Evolutionary conservation across 2,797 vertebrate genomes (phyloP), one percentile per base, ranked within the genome.

Genomic region (Pelodytes ibericus): DNA sequence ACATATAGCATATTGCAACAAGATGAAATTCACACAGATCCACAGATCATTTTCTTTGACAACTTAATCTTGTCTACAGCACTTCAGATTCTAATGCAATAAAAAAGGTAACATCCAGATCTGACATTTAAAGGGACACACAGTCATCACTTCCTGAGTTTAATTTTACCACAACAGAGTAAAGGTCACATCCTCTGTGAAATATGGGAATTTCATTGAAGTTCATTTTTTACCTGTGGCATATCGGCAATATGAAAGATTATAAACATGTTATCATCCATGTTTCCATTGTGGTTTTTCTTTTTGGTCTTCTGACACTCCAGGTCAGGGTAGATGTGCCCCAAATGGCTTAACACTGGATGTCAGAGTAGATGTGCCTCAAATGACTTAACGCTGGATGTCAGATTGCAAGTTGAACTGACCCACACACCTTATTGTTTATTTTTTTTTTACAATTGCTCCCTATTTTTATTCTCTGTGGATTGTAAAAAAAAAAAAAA

Each of bases 121-220:
- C 68, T 79, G 77, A 79, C 77, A 79, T 79, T 79, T 79, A 79
- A 79, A 79, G 77, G 77, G 77, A 79, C 77, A 79, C 77, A 73
- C 74, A 79, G 77, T 79, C 77, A 79, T 79, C 77, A 79, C 71
- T 73, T 74, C 73, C 71, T 71, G 68, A 63, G 71, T 79, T 79
- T 74, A 79, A 79, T 73, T 79, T 67, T 58, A 69, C 71, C 64
- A 79, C 77, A 79, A 73, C 77, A 79, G 68, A 73, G 71, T 73
- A 79, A 79, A 79, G 77, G 77, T 79, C 77, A 79, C 64, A 79
- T 79, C 77, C 71, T 79, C 58, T 63, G 77, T 79, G 77, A 73
- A 69, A 79, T 62, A 79, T 69, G 58, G 71, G 71, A 67, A 69
- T 57, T 79, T 79, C 58, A 73, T 79, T 74, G 65, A 69, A 69